Evolutionary conservation across 2,888 invertebrate species (phyloP), one percentile per base, ranked within the genome.

Genomic region (Nomada fabriciana): DNA sequence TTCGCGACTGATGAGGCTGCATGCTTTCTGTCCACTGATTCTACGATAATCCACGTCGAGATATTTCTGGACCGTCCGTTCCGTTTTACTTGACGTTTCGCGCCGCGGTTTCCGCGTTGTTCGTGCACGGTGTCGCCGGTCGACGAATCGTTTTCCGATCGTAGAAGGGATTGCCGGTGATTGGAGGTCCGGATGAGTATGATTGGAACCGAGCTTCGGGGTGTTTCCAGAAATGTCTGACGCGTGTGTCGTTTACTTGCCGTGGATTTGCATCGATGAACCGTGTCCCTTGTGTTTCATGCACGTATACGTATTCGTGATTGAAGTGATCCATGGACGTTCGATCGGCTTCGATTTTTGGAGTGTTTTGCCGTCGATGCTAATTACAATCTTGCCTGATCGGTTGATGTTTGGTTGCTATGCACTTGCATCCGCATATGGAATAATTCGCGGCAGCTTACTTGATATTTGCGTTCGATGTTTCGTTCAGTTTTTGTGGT

Each of bases 141-240:
- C 52, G 47, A 63, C 15, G 43, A 20, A 57, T 29, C 9, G 65
- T 25, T 65, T 47, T 23, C 29, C 7, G 13, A n/a, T 15, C 43
- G 55, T 15, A 5, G 64, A 11, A 23, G 20, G 55, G 73, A 64
- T 29, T 25, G 25, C 25, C 47, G 47, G 65, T 57, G 57, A 65
- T 59, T 18, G 57, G 4, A 10, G 57, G 57, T 50, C 43, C 42
- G 23, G 23, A 23, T 42, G 55, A 68, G 43, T 68, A 53, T 18
- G 53, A 68, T 68, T 42, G 55, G 23, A n/a, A 69, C 25, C 47
- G 47, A 13, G 47, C 4, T n/a, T 23, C 25, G 15, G 43, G 52
- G 43, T 61, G n/a, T 69, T 61, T 43, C 60, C 53, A 61, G 53
- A 61, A 53, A 59, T 69, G 53, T 61, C 53, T 18, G n/a, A 43